Percentiles rank a stretch among this genome's conserved stretches.
phyloP scores from a whole-genome alignment of 2,888 invertebrate genomes.

The Drosophila niveifrons region DNA sequence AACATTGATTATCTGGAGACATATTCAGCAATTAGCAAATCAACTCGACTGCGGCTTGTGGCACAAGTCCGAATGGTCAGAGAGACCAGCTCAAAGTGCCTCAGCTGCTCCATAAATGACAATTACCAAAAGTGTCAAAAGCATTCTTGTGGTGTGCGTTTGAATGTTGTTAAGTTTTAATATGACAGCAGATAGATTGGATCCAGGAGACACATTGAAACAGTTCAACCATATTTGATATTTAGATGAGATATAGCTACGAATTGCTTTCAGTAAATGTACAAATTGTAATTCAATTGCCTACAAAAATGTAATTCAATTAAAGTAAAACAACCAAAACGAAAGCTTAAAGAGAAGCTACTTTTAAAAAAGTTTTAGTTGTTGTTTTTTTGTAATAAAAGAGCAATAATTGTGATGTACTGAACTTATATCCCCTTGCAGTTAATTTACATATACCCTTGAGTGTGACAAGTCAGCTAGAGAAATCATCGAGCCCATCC shows the following conservation, averaged over 20 bases:
- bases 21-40: conserved; percentile 85
- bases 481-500: conserved; percentile 56
- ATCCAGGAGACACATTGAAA: conserved; percentile 54
- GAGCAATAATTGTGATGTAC: neutral
- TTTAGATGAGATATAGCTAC: conserved; percentile 15
- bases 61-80: conserved; percentile 28
- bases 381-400: neutral
- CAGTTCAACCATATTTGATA: conserved; percentile 43
- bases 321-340: neutral
- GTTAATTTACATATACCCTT: conserved; percentile 67
- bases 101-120: conserved; percentile 61
- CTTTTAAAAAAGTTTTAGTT: neutral
- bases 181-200: conserved; percentile 73
- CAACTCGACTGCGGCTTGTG: conserved; percentile 78
- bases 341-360: neutral
- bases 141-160: conserved; percentile 34
- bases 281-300: neutral
- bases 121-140: conserved; percentile 81
- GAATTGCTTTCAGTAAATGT: neutral
- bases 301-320: neutral
- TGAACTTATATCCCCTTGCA: neutral
- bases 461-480: conserved; percentile 33
- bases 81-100: conserved; percentile 12
- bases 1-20: conserved; percentile 85
- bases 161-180: conserved; percentile 64